A percentile compares a stretch with the other conserved stretches of the same genome.
Evolutionary conservation across 1,140 invertebrate species (phyloP).

Genomic region (Druon quercuslanigerum): DNA sequence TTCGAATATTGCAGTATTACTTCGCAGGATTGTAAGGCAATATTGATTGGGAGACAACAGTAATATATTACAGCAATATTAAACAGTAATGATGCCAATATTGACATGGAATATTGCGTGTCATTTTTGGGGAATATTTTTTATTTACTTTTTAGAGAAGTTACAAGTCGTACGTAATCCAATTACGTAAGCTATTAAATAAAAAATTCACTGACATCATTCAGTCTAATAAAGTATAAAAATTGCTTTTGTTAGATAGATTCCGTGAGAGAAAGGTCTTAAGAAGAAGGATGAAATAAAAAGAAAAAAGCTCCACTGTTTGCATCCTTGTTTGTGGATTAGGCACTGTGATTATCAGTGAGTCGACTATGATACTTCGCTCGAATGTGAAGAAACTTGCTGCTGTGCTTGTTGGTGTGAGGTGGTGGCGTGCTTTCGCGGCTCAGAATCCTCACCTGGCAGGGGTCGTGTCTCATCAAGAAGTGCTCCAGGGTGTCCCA

Average conservation of each 20-base stretch:
- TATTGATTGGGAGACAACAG: too few species aligned
- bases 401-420: constrained; percentile 66
- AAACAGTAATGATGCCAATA: too few species aligned
- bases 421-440: constrained; percentile 71
- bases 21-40: too few species aligned
- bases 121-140: too few species aligned
- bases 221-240: not conserved
- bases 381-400: constrained; percentile 82
- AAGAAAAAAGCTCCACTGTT: not conserved
- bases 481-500: constrained; percentile 96
- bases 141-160: too few species aligned
- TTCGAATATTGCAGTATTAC: too few species aligned
- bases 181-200: too few species aligned
- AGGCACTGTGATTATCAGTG: constrained; percentile 68
- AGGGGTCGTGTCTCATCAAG: constrained; percentile 91
- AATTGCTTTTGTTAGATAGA: not conserved
- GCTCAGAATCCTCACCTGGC: constrained; percentile 84
- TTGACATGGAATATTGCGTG: too few species aligned
- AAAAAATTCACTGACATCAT: not conserved
- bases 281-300: not conserved
- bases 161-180: too few species aligned
- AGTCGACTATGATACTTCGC: constrained; percentile 84
- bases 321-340: constrained; percentile 41
- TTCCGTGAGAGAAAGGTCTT: not conserved
- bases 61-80: too few species aligned